Percentiles rank a stretch among this genome's conserved stretches.
These are phyloP conservation scores for Contarinia nasturtii DNA, from an alignment of 1,140 invertebrate genomes.

Conservation along the genomic window DNA sequence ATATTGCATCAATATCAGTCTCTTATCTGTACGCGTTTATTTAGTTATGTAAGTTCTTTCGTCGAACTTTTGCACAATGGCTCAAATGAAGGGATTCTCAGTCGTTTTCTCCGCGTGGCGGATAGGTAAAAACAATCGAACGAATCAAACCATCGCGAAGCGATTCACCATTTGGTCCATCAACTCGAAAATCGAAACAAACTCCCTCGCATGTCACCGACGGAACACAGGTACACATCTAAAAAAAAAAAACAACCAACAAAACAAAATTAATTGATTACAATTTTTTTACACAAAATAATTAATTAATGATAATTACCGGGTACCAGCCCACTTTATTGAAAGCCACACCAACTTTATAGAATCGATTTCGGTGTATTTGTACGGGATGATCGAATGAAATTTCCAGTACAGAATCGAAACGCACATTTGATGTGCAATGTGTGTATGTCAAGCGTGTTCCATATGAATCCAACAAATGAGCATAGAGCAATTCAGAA, in stretches of 20 bases:
- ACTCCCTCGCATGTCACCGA: conserved; percentile 40
- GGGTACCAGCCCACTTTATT: conserved; percentile 63
- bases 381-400: conserved; percentile 57
- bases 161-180: conserved; percentile 35
- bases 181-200: conserved; percentile 51
- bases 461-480: conserved; percentile 54
- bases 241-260: too few relatives aligned
- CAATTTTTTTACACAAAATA: too few relatives aligned
- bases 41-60: too few relatives aligned
- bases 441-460: conserved; percentile 59
- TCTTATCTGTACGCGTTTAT: too few relatives aligned
- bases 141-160: conserved; percentile 52
- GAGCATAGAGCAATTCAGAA: conserved; percentile 57
- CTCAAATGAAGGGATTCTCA: too few relatives aligned
- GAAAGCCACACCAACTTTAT: conserved; percentile 60
- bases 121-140: conserved; percentile 46
- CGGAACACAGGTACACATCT: conserved; percentile 42
- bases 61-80: too few relatives aligned
- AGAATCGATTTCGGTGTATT: conserved; percentile 53
- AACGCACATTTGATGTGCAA: conserved; percentile 47
- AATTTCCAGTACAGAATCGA: conserved; percentile 49
- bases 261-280: too few relatives aligned
- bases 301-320: too few relatives aligned
- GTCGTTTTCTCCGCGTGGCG: not conserved
- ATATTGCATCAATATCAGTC: too few relatives aligned